These are phyloP conservation scores for Danio aesculapii DNA, from an alignment of 2,797 vertebrate species.

Conservation along the genomic window DNA sequence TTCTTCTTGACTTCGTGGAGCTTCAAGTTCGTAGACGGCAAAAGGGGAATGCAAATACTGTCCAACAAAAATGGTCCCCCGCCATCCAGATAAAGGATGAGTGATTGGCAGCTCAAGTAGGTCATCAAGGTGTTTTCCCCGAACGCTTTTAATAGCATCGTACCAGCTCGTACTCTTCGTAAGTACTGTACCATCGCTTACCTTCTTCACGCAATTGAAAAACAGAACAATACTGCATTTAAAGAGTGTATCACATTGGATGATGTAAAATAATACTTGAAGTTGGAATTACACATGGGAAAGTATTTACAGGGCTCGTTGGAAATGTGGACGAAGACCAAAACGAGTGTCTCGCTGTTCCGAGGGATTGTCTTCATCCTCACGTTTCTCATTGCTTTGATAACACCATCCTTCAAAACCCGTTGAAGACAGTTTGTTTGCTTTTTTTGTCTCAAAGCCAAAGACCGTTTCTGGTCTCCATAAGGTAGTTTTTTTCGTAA, in stretches of 20 bases:
- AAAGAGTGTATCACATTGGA: slow-evolving; percentile 62
- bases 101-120: slow-evolving; percentile 50
- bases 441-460: background rate
- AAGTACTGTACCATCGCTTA: slow-evolving; percentile 32
- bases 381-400: slow-evolving; percentile 1
- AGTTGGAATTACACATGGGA: slow-evolving; percentile 58
- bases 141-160: slow-evolving; percentile 49
- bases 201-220: slow-evolving; percentile 47
- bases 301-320: slow-evolving; percentile 64
- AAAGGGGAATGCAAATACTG: slow-evolving; percentile 36
- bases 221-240: slow-evolving; percentile 63
- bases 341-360: slow-evolving; percentile 37
- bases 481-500: slow-evolving; percentile 42
- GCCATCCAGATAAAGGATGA: slow-evolving; percentile 42
- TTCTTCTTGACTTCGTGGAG: slow-evolving; percentile 66
- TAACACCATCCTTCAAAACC: slow-evolving; percentile 36
- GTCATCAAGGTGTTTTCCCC: slow-evolving; percentile 54
- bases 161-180: slow-evolving; percentile 27
- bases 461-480: slow-evolving; percentile 36
- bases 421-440: slow-evolving; percentile 24
- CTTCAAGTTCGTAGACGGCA: slow-evolving; percentile 59
- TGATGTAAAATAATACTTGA: slow-evolving; percentile 62
- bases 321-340: slow-evolving; percentile 44
- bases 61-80: background rate
- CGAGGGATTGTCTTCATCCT: slow-evolving; percentile 53